Conservation (phyloP, 2,888 invertebrate genomes). For the Cephus pulcher region DNA sequence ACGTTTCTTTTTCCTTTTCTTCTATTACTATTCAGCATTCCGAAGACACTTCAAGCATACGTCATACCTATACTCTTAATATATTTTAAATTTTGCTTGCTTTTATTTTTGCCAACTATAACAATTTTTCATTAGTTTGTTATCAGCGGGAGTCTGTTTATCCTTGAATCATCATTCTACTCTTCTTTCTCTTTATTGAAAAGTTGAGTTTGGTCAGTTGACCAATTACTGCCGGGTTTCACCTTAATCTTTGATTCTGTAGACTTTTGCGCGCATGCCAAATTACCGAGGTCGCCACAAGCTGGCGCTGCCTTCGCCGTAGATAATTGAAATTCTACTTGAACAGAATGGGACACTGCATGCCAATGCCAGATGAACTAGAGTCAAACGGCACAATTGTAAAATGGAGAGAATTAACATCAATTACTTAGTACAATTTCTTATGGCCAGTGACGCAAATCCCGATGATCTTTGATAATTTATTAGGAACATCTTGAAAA, state of each 20-base stretch:
- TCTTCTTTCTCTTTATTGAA: background rate
- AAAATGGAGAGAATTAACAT: slow-evolving; percentile 47
- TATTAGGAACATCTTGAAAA: background rate
- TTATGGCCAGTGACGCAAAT: slow-evolving; percentile 45
- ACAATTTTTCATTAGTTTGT: background rate
- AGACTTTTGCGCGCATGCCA: slow-evolving; percentile 15
- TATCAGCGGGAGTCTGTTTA: background rate
- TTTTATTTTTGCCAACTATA: background rate
- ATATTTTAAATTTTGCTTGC: background rate
- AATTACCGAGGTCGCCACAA: slow-evolving; percentile 19
- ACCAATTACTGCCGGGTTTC: slow-evolving; percentile 2
- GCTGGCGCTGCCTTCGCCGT: slow-evolving; percentile 16
- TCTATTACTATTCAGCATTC: background rate
- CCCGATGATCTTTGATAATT: background rate
- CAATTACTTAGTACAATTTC: slow-evolving; percentile 38
- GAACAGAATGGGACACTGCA: background rate
- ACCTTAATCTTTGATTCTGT: slow-evolving; percentile 31
- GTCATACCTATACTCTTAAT: background rate
- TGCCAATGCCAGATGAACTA: slow-evolving; percentile 32
- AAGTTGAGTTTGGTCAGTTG: background rate
- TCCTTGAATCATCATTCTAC: background rate
- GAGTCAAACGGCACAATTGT: slow-evolving; percentile 50
- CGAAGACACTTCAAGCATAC: background rate
- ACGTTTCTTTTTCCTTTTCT: background rate
- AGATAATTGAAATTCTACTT: background rate